Conservation (phyloP, 37 sponge, comb jelly and placozoan genomes). For the Agelas oroides region DNA sequence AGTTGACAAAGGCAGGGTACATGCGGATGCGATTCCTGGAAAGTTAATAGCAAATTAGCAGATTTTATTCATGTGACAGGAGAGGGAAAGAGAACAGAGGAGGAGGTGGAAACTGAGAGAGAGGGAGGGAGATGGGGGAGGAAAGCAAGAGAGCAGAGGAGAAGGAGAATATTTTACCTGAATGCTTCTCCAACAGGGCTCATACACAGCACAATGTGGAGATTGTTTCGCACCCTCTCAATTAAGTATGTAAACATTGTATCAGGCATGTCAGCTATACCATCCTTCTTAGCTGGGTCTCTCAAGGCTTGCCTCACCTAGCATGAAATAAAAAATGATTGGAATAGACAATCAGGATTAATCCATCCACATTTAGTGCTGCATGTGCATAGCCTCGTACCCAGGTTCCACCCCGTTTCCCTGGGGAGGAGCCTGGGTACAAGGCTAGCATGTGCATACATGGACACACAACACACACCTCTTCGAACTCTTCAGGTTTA, state of each 20-base stretch:
- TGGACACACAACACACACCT: constrained; percentile 60
- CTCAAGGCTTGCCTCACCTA: constrained; percentile 80
- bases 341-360: neutral
- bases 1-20: constrained; percentile 99
- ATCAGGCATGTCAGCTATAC: constrained; percentile 85
- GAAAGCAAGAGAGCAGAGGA: no score
- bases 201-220: constrained; percentile 96
- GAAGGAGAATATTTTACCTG: constrained; percentile 39
- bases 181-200: constrained; percentile 99
- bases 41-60: neutral
- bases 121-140: no score
- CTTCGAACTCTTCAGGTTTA: constrained; percentile 98
- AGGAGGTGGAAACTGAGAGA: no score
- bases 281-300: constrained; percentile 81
- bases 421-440: no score
- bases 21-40: constrained; percentile 90
- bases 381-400: no score
- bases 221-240: constrained; percentile 94
- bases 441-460: no score
- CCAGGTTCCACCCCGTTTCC: no score
- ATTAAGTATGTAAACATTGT: constrained; percentile 89
- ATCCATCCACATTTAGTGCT: neutral
- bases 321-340: neutral
- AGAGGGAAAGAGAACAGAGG: neutral
- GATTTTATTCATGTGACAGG: neutral